Conservation (phyloP, 2,888 invertebrate species). For the Dicycla oo region DNA sequence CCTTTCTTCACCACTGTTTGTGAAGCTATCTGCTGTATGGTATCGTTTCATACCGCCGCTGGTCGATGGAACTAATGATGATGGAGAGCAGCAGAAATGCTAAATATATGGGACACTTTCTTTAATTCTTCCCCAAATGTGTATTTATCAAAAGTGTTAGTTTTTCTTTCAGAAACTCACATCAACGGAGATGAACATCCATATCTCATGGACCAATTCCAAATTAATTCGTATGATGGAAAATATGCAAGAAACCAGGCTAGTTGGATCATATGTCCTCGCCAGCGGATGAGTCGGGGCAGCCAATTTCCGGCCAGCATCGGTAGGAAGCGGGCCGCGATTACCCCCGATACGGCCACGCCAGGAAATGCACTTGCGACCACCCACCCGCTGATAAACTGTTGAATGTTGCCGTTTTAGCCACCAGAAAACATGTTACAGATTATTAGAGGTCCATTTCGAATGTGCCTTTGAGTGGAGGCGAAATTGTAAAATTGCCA, state of each 20-base stretch:
- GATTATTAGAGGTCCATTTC: constrained; percentile 13
- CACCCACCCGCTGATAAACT: constrained; percentile 56
- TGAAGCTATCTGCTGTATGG: neutral
- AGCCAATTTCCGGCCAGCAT: constrained; percentile 77
- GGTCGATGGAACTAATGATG: neutral
- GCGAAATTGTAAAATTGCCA: neutral
- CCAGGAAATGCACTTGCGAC: constrained; percentile 65
- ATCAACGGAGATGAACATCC: constrained; percentile 42
- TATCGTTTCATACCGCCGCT: neutral
- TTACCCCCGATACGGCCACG: constrained; percentile 56
- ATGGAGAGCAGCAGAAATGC: neutral
- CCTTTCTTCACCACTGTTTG: neutral
- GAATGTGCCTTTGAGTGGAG: constrained; percentile 4
- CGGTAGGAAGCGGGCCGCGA: constrained; percentile 72
- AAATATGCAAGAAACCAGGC: constrained; percentile 67
- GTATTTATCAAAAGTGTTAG: neutral
- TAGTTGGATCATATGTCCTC: constrained; percentile 62
- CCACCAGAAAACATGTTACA: constrained; percentile 30
- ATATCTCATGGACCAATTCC: constrained; percentile 27
- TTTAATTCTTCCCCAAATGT: neutral
- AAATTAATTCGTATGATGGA: constrained; percentile 42
- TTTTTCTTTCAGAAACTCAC: neutral
- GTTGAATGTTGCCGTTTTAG: constrained; percentile 46
- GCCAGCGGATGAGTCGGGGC: constrained; percentile 70
- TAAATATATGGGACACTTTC: neutral